Base-by-base conservation (phyloP, 2,888 invertebrate genomes). In the Leptothorax acervorum region DNA sequence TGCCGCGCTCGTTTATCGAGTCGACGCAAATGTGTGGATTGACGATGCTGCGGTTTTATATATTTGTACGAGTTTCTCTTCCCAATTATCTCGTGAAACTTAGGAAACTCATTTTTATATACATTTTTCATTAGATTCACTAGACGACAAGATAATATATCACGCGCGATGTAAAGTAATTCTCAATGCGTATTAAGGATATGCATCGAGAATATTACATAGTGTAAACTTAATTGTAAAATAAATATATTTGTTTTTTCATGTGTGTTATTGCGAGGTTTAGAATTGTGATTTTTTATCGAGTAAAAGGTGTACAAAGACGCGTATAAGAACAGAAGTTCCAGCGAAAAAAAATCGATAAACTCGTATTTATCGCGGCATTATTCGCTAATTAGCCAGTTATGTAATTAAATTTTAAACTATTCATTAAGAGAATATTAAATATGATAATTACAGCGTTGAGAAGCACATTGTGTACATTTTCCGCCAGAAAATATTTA, bases 1-100 rank as follows among this genome's bases (percentile, higher is more conserved):
- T 79, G 70, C 35, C 79, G n/a, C 63, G n/a, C 31, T 65, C 53
- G 75, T 73, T 73, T 71, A 42, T 63, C 53, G 63, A 45, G 15
- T 15, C n/a, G 28, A 18, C 28, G 39, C 45, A 60, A 23, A 48
- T 39, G 48, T 18, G 48, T 28, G 42, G n/a, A 2, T 60, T 48
- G 18, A n/a, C 31, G 42, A 31, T 35, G 57, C 12, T 57, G 55
- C 9, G 31, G 2, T 45, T 79, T 48, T n/a, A 31, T 28, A 39
- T n/a, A 48, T 57, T 57, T 6, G 23, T 23, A 11, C 55, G 48
- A 39, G 18, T 48, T 60, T 60, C 39, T 11, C 23, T 60, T 39
- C 18, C 31, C 11, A n/a, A 23, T 31, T 45, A 5, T 35, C 68
- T 57, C 18, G 18, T 11, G 15, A 35, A 31, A 53, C 48, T 18